A percentile compares a stretch with the other conserved stretches of the same genome.
phyloP scores from a whole-genome alignment of 2,888 invertebrate species.

The Endotricha flammealis region DNA sequence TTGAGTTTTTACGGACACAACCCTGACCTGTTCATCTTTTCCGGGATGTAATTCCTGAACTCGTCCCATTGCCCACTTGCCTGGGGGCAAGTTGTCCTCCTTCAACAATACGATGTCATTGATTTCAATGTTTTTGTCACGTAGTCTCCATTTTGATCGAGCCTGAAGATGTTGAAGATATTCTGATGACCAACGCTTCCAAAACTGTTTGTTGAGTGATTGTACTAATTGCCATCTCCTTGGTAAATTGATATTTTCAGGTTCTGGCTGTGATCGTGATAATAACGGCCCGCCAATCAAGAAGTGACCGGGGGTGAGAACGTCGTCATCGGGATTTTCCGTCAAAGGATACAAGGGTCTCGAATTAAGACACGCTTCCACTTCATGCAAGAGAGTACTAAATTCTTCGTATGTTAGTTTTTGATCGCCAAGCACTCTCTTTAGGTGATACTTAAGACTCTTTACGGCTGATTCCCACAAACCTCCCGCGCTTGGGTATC shows the following conservation, averaged over 20 bases:
- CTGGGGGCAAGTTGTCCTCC: not conserved
- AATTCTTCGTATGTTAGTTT: conserved; percentile 11
- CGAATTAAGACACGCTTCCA: conserved; percentile 12
- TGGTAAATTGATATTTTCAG: not conserved
- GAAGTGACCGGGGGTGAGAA: conserved; percentile 9
- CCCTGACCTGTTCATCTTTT: no score
- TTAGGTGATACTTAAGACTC: conserved; percentile 5
- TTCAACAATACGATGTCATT: not conserved
- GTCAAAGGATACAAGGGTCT: conserved; percentile 9
- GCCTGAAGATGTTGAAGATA: no score
- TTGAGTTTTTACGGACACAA: no score
- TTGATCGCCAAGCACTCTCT: conserved; percentile 3
- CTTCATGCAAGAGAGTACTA: conserved; percentile 7
- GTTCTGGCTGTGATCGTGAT: not conserved
- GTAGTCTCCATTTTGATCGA: no score
- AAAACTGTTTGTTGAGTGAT: conserved; percentile 5
- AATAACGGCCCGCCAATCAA: conserved; percentile 3
- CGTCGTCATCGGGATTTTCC: conserved; percentile 7
- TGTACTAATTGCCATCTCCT: conserved; percentile 3
- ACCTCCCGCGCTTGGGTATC: conserved; percentile 16
- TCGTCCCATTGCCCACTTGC: not conserved
- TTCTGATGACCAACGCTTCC: conserved; percentile 1
- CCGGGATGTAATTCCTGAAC: no score
- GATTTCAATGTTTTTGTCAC: not conserved
- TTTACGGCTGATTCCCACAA: conserved; percentile 2